Evolutionary conservation across 2,797 vertebrate genomes (phyloP).

Genomic region (Silurus lanzhouensis): DNA sequence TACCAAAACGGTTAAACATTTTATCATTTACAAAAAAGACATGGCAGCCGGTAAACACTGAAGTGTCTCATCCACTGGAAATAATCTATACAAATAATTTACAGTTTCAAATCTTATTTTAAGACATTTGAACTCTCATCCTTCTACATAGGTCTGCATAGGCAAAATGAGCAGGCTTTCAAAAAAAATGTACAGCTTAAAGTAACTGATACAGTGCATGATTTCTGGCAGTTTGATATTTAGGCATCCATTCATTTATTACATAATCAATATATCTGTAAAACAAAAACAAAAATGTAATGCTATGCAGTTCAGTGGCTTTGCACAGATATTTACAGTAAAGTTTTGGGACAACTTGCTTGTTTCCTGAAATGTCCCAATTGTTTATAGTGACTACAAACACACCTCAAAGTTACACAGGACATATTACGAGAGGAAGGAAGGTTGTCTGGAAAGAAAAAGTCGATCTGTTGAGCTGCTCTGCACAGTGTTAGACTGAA

Average conservation of each 20-base stretch:
- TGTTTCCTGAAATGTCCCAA: slow-evolving; percentile 26
- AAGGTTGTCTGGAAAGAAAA: not conserved
- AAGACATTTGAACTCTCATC: slow-evolving; percentile 22
- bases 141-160: slow-evolving; percentile 38
- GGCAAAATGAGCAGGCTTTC: slow-evolving; percentile 28
- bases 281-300: not conserved
- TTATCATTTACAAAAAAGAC: slow-evolving; percentile 58
- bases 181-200: slow-evolving; percentile 19
- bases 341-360: slow-evolving; percentile 10
- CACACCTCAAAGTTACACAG: slow-evolving; percentile 2
- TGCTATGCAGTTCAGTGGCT: slow-evolving; percentile 10
- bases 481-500: not conserved
- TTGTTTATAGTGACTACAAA: slow-evolving; percentile 23
- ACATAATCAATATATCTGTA: slow-evolving; percentile 5
- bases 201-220: slow-evolving; percentile 23
- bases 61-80: slow-evolving; percentile 27
- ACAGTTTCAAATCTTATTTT: slow-evolving; percentile 51
- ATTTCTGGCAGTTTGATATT: slow-evolving; percentile 12
- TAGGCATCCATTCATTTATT: not conserved
- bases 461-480: not conserved
- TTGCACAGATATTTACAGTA: slow-evolving; percentile 35
- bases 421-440: not conserved
- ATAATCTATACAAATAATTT: slow-evolving; percentile 64
- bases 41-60: slow-evolving; percentile 33
- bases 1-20: slow-evolving; percentile 42